Percentiles rank a stretch among this genome's conserved stretches.
Conservation (phyloP, 1,140 invertebrate species). For the Megalopta genalis region DNA sequence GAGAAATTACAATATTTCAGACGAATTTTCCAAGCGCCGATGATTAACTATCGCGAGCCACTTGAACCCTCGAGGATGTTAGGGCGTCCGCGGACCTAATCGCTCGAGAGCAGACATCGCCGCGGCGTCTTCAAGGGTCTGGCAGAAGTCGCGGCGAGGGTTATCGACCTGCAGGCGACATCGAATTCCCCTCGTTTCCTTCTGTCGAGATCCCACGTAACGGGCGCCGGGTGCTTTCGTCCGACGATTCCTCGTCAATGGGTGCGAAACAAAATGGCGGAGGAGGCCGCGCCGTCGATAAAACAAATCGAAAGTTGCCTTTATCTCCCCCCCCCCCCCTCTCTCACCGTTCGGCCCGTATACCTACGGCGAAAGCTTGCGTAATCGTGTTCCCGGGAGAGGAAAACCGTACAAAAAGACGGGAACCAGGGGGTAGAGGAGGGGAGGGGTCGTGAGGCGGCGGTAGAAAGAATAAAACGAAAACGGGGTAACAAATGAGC, state of each 20-base stretch:
- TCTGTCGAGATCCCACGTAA: background rate
- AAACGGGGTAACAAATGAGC: constrained; percentile 25
- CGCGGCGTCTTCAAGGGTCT: background rate
- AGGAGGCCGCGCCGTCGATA: background rate
- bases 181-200: constrained; percentile 39
- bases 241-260: background rate
- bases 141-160: constrained; percentile 37
- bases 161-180: constrained; percentile 46
- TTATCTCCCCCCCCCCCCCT: background rate
- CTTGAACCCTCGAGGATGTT: no score
- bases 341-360: no score
- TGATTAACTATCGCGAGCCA: no score
- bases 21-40: no score
- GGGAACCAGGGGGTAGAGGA: no score
- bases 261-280: background rate
- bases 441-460: background rate
- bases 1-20: no score
- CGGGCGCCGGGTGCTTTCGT: background rate
- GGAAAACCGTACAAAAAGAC: background rate
- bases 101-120: no score
- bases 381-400: constrained; percentile 13
- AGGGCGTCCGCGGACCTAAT: no score
- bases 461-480: background rate
- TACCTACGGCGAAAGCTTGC: background rate
- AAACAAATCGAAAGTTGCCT: background rate